Percentiles rank a stretch among this genome's conserved stretches.
Evolutionary conservation across 2,888 invertebrate species (phyloP).

Genomic region (Glyphotaelius pellucidus): DNA sequence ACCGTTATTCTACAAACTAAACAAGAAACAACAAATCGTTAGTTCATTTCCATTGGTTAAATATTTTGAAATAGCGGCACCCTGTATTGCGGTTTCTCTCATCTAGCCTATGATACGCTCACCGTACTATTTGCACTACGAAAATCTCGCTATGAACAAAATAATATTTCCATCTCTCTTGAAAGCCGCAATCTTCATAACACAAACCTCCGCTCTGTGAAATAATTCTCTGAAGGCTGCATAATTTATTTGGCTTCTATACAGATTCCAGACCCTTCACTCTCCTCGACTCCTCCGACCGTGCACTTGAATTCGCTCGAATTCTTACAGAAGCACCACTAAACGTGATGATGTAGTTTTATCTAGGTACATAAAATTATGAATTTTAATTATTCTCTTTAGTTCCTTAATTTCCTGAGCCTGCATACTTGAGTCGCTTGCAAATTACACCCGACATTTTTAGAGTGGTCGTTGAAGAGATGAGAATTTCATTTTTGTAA

Average conservation of each 20-base stretch:
- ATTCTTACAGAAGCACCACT: not conserved
- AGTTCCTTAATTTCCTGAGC: not conserved
- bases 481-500: not conserved
- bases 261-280: not conserved
- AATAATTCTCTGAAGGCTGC: not conserved
- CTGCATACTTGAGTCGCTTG: not conserved
- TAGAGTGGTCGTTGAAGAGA: not conserved
- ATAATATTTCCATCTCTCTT: not conserved
- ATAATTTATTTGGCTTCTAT: not conserved
- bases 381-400: not conserved
- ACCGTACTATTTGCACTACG: not conserved
- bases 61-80: not conserved
- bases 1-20: no score
- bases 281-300: not conserved
- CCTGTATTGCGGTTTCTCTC: not conserved
- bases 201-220: not conserved
- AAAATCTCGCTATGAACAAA: not conserved
- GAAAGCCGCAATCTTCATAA: not conserved
- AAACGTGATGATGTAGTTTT: not conserved
- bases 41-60: not conserved
- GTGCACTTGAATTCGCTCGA: not conserved
- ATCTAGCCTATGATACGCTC: not conserved
- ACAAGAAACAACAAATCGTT: no score
- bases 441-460: not conserved
- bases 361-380: not conserved